Conservation (phyloP, 2,797 vertebrate species). For the Rhadinocentrus ornatus region DNA sequence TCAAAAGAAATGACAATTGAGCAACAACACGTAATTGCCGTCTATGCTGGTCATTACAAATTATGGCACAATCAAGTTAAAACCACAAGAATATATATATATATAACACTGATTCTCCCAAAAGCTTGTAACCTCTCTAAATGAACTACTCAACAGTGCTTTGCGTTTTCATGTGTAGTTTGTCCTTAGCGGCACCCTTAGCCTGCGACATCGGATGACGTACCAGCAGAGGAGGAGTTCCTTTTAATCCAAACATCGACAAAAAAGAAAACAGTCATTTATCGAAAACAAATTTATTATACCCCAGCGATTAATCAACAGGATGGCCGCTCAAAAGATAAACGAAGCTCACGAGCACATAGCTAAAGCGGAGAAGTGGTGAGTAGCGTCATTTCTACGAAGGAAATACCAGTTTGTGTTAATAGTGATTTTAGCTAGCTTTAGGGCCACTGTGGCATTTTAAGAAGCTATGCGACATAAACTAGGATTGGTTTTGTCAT, state of each 20-base stretch:
- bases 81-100: too few relatives aligned
- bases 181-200: conserved; percentile 54
- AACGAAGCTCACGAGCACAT: conserved; percentile 97
- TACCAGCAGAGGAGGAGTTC: conserved; percentile 47
- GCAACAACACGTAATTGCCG: too few relatives aligned
- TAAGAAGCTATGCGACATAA: conserved; percentile 11
- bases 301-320: not conserved
- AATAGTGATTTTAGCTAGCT: conserved; percentile 45
- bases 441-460: conserved; percentile 53
- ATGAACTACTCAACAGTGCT: too few relatives aligned
- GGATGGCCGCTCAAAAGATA: conserved; percentile 97
- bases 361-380: conserved; percentile 97
- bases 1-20: too few relatives aligned
- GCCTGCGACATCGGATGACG: conserved; percentile 73
- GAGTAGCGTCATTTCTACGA: conserved; percentile 24
- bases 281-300: not conserved
- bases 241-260: conserved; percentile 75
- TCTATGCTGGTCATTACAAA: too few relatives aligned
- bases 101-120: too few relatives aligned
- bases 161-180: not conserved
- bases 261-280: conserved; percentile 3
- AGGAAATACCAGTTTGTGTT: conserved; percentile 5
- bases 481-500: not conserved
- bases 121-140: too few relatives aligned
- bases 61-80: too few relatives aligned